Evolutionary conservation across 2,113 vertebrate species (phyloP).

Genomic region (Zosterops borbonicus): DNA sequence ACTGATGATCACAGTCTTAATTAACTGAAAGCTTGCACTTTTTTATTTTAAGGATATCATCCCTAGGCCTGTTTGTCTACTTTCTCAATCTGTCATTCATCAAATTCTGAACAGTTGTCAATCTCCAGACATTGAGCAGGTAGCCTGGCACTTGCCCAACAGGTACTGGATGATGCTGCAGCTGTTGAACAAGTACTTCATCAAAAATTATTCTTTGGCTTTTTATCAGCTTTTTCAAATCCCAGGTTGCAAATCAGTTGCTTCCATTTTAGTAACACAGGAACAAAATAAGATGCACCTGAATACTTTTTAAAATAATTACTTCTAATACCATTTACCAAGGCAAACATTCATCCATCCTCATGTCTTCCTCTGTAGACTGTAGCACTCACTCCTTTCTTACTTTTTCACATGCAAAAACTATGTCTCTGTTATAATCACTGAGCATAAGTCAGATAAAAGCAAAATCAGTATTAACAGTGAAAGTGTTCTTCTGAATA

Average conservation of each 20-base stretch:
- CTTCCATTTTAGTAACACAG: not conserved
- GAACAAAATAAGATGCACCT: constrained; percentile 37
- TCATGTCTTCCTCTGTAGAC: not conserved
- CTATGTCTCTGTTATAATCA: not conserved
- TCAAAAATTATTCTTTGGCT: constrained; percentile 25
- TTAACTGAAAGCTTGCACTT: not conserved
- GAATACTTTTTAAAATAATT: constrained; percentile 41
- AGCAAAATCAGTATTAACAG: constrained; percentile 3
- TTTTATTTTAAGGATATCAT: not conserved
- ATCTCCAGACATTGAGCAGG: not conserved
- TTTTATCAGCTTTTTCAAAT: constrained; percentile 56
- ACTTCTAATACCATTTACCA: not conserved
- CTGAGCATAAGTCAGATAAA: not conserved
- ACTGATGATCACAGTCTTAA: not conserved
- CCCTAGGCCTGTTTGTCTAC: not conserved
- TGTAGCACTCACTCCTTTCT: not conserved
- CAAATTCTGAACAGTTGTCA: not conserved
- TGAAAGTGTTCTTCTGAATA: constrained; percentile 7
- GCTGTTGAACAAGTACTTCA: constrained; percentile 23
- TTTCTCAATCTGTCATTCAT: not conserved
- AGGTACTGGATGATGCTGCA: not conserved
- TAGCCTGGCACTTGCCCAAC: constrained; percentile 21
- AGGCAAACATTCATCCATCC: not conserved
- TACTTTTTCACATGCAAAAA: not conserved
- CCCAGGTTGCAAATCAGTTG: constrained; percentile 24